Percentiles rank a stretch among this genome's conserved stretches.
Evolutionary conservation across 2,888 invertebrate species (phyloP).

Genomic region (Pimpla rufipes): DNA sequence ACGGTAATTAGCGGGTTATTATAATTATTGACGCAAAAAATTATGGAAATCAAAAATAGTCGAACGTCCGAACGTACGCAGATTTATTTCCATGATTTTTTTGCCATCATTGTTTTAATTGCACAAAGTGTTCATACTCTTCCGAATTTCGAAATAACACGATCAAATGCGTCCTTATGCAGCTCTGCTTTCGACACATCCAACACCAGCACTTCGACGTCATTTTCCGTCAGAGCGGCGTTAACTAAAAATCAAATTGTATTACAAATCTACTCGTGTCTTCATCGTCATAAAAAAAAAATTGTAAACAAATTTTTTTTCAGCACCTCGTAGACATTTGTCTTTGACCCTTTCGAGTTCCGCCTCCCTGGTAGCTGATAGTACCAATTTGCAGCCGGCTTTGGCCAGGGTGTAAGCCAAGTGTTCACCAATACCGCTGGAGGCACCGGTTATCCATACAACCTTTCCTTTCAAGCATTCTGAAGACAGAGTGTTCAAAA

Average conservation of each 20-base stretch:
- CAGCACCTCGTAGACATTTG: constrained; percentile 86
- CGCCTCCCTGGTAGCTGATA: constrained; percentile 89
- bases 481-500: constrained; percentile 75
- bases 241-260: constrained; percentile 61
- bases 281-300: too few relatives aligned
- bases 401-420: constrained; percentile 90
- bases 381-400: constrained; percentile 88
- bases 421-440: constrained; percentile 93
- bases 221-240: constrained; percentile 86
- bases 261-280: too few relatives aligned
- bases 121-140: constrained; percentile 80
- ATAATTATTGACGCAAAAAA: not conserved
- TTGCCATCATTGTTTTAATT: too few relatives aligned
- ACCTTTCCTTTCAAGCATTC: constrained; percentile 89
- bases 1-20: not conserved
- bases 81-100: constrained; percentile 3
- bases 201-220: constrained; percentile 90
- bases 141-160: constrained; percentile 90
- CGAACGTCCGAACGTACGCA: not conserved
- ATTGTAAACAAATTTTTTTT: constrained; percentile 41
- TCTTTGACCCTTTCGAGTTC: constrained; percentile 89
- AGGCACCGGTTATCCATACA: constrained; percentile 94
- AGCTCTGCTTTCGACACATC: constrained; percentile 88
- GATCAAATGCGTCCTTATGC: constrained; percentile 88
- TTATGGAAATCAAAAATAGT: not conserved